Evolutionary conservation across 1,140 invertebrate genomes (phyloP), one percentile per base, ranked within the genome.

Genomic region (Parapsyche elsis): DNA sequence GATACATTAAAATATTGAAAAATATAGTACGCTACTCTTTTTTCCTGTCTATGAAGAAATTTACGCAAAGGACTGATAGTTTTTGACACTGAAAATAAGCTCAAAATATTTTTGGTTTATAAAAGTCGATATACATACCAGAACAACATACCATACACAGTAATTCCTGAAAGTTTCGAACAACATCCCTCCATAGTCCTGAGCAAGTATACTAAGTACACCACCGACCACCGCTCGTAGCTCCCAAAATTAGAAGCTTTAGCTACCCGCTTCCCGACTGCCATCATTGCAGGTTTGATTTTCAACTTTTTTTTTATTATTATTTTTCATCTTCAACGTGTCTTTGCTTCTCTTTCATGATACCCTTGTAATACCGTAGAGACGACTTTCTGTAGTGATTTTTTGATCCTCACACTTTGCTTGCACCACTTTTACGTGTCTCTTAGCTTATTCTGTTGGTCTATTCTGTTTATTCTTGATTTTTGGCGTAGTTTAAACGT

Each of bases 271-370:
- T 82, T 82, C 81, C 77, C 49, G 81, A 82, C 81, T 76, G 81
- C 81, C 81, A 82, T 78, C 81, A 82, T 82, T 24, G 75, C 78
- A 82, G 81, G 81, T 82, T 82, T 82, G 81, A 82, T 78, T 67
- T 53, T 67, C 24, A 67, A 67, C 64, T 67, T 67, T 67, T 67
- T 67, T 82, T 78, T 53, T 26, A 73, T 82, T 79, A 30, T 80
- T 78, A 80, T 78, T 79, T 80, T 75, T 79, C 71, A 64, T 82
- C 59, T 82, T 78, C 73, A 64, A 57, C 57, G 70, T 67, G 44
- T 78, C 71, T 23, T 74, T 53, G 64, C 71, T 80, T 76, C 46
- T 74, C 75, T 78, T 16, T 75, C 61, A 79, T 23, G 12, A 10
- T 67, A 38, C 77, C 79, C 70, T 71, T 77, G 45, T 76, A 53